Percentiles rank a stretch among this genome's conserved stretches.
phyloP scores from a whole-genome alignment of 1,140 invertebrate genomes.

The Argopecten irradians region DNA sequence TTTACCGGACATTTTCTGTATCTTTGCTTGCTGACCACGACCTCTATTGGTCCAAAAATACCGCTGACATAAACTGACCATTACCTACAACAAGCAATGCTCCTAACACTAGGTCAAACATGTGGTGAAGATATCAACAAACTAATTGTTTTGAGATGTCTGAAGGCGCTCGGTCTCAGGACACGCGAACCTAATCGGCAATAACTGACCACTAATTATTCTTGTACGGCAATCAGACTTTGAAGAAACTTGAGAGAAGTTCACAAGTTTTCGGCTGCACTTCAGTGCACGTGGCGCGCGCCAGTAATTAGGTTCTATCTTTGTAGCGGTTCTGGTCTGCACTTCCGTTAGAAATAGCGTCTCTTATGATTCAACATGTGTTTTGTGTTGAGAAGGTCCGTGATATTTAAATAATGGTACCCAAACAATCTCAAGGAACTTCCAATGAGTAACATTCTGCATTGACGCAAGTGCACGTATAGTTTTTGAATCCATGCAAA shows the following conservation, averaged over 20 bases:
- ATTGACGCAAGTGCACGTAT: not conserved
- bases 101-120: not conserved
- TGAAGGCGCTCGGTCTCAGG: not conserved
- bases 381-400: slow-evolving; percentile 1
- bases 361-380: not conserved
- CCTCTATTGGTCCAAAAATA: too few relatives aligned
- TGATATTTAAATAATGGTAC: not conserved
- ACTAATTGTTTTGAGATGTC: not conserved
- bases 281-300: not conserved
- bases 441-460: not conserved
- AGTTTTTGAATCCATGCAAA: not conserved
- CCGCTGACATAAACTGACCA: not conserved
- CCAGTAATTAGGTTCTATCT: not conserved
- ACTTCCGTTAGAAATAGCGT: not conserved
- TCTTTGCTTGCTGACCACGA: too few relatives aligned
- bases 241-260: not conserved
- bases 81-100: too few relatives aligned
- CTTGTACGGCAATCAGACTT: not conserved
- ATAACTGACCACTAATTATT: not conserved
- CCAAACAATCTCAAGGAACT: not conserved
- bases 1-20: too few relatives aligned
- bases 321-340: not conserved
- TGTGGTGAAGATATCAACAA: not conserved
- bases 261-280: not conserved
- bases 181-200: not conserved